These are phyloP conservation scores for Melanotus villosus DNA, from an alignment of 2,888 invertebrate genomes.

Conservation along the genomic window DNA sequence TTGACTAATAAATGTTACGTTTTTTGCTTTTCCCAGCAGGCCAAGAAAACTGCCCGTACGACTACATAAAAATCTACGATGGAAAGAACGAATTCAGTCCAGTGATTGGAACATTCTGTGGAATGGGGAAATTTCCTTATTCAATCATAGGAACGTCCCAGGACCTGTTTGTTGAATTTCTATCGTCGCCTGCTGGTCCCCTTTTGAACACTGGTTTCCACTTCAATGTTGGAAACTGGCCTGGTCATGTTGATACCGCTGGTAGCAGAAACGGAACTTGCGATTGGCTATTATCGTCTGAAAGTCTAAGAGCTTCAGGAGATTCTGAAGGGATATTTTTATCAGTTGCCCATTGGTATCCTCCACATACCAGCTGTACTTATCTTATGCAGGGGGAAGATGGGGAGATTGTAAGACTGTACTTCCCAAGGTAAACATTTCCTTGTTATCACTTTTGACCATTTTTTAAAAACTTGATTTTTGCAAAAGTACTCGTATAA, in stretches of 20 bases:
- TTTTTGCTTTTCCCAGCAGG: constrained; percentile 71
- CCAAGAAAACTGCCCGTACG: constrained; percentile 90
- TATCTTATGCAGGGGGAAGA: constrained; percentile 90
- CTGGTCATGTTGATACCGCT: constrained; percentile 91
- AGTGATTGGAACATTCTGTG: constrained; percentile 92
- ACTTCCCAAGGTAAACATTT: constrained; percentile 83
- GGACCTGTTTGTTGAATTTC: constrained; percentile 90
- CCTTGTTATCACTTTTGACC: no score
- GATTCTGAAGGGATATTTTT: constrained; percentile 91
- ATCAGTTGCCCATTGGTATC: constrained; percentile 95
- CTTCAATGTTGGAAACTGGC: constrained; percentile 96
- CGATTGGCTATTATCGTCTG: constrained; percentile 90
- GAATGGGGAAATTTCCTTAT: constrained; percentile 94
- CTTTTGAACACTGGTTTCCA: constrained; percentile 93
- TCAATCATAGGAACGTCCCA: constrained; percentile 94
- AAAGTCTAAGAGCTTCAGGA: constrained; percentile 82
- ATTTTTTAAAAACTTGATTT: no score
- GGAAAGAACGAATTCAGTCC: constrained; percentile 90
- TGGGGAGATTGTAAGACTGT: constrained; percentile 89
- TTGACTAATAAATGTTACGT: no score
- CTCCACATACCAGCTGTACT: constrained; percentile 92
- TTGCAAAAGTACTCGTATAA: no score
- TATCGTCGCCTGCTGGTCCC: constrained; percentile 90
- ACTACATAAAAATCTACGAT: constrained; percentile 91
- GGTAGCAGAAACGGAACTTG: constrained; percentile 90